Conservation (phyloP, 1,140 invertebrate species). For the Polyergus mexicanus region DNA sequence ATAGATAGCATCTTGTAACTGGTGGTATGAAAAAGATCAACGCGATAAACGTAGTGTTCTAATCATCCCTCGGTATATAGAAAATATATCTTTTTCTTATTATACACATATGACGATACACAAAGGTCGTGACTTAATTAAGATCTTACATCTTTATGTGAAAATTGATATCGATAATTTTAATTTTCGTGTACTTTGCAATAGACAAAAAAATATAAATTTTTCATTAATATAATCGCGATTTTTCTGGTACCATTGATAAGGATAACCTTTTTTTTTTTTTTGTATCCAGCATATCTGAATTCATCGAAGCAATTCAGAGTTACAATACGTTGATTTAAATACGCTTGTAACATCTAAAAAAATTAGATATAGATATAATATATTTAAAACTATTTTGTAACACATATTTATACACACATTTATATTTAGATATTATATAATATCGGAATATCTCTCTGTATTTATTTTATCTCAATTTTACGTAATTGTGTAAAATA, state of each 20-base stretch:
- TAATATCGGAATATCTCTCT: background rate
- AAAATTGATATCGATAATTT: background rate
- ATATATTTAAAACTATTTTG: background rate
- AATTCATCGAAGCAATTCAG: background rate
- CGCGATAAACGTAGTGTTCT: background rate
- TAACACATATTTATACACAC: background rate
- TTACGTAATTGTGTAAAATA: background rate
- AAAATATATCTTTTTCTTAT: background rate
- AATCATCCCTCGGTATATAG: background rate
- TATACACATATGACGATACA: background rate
- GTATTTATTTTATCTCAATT: background rate
- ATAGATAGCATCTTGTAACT: background rate
- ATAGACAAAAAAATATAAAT: background rate
- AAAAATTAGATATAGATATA: background rate
- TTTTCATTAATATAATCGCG: background rate
- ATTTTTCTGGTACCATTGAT: background rate
- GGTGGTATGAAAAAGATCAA: background rate
- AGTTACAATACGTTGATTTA: background rate
- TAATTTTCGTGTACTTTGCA: background rate
- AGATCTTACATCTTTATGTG: background rate
- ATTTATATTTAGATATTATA: background rate
- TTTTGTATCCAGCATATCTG: background rate
- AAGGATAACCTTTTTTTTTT: conserved; percentile 7
- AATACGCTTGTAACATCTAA: background rate
- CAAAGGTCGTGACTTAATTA: background rate